Conservation (phyloP, 2,797 vertebrate genomes). For the Sebastes dallii region DNA sequence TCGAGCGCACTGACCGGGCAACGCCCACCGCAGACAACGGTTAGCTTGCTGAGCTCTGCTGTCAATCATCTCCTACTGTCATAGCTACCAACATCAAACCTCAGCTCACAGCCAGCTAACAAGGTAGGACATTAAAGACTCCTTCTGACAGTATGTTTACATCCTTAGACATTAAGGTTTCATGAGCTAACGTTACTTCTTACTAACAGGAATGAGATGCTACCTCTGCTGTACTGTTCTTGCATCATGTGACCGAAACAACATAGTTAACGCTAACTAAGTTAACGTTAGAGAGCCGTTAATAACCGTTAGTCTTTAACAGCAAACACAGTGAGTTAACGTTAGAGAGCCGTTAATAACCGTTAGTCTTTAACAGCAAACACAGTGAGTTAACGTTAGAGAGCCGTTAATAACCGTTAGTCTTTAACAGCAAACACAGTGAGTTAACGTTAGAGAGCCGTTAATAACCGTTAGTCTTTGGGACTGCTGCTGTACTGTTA, state of each 20-base stretch:
- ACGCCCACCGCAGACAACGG: neutral
- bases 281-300: neutral
- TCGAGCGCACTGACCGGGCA: neutral
- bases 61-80: no score
- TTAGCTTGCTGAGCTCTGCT: neutral
- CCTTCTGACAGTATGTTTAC: fast-evolving
- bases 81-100: no score
- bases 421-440: neutral
- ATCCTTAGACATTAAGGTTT: neutral
- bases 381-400: neutral
- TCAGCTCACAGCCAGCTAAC: neutral
- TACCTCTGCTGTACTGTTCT: neutral
- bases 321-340: neutral
- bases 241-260: neutral
- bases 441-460: neutral
- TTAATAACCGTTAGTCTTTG: neutral
- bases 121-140: neutral
- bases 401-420: neutral
- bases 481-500: neutral
- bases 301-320: no score
- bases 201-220: neutral
- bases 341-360: neutral
- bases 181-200: neutral
- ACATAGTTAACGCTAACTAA: neutral
- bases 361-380: no score